A percentile compares a stretch with the other conserved stretches of the same genome.
phyloP scores from a whole-genome alignment of 2,888 invertebrate species.

The Diploptera punctata region DNA sequence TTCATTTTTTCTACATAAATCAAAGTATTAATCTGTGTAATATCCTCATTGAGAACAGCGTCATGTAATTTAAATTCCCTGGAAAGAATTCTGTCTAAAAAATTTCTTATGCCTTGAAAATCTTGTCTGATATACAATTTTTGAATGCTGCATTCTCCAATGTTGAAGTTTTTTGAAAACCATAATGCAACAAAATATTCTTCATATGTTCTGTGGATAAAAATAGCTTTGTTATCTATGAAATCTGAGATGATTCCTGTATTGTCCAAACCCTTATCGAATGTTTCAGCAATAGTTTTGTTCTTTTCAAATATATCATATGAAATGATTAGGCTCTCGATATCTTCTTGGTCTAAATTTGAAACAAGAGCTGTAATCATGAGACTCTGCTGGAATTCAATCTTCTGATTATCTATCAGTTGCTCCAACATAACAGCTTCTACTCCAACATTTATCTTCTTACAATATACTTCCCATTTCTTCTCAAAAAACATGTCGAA shows the following conservation, averaged over 20 bases:
- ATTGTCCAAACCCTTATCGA: conserved; percentile 22
- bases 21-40: background rate
- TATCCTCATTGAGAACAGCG: conserved; percentile 19
- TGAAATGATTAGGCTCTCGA: background rate
- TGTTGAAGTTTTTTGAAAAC: conserved; percentile 17
- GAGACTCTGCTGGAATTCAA: conserved; percentile 10
- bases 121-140: conserved; percentile 10
- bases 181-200: conserved; percentile 37
- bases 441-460: conserved; percentile 23
- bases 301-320: background rate
- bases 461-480: conserved; percentile 26
- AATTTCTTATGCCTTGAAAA: conserved; percentile 17
- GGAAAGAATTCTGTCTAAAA: conserved; percentile 33
- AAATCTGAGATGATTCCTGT: conserved; percentile 25
- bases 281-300: background rate
- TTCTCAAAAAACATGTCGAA: conserved; percentile 26
- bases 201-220: conserved; percentile 36
- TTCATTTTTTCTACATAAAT: background rate
- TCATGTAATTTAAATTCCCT: conserved; percentile 16
- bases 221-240: conserved; percentile 28
- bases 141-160: conserved; percentile 7
- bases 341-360: conserved; percentile 4
- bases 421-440: conserved; percentile 6
- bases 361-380: conserved; percentile 19
- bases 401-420: background rate